A percentile compares a stretch with the other conserved stretches of the same genome.
Evolutionary conservation across 2,888 invertebrate species (phyloP).

Genomic region (Meandrusa payeni): DNA sequence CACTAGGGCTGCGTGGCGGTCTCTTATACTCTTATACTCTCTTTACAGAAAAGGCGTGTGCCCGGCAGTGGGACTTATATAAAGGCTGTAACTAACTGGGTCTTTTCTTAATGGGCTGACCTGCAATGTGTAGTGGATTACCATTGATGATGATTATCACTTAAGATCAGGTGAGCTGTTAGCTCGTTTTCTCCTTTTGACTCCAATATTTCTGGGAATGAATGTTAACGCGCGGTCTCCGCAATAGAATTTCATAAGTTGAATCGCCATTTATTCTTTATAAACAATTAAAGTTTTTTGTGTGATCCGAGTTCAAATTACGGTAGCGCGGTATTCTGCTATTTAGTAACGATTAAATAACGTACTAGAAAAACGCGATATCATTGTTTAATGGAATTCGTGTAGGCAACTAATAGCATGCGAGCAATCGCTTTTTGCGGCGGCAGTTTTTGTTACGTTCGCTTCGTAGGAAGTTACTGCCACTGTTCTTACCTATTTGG

Average conservation of each 20-base stretch:
- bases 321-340: neutral
- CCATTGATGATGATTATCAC: too few species aligned
- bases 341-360: conserved; percentile 15
- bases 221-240: neutral
- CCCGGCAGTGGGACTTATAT: too few species aligned
- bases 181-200: too few species aligned
- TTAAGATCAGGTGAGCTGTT: too few species aligned
- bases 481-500: neutral
- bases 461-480: conserved; percentile 2
- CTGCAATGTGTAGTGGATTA: too few species aligned
- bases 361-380: conserved; percentile 8
- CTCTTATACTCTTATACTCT: too few species aligned
- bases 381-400: conserved; percentile 21
- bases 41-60: too few species aligned
- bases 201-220: too few species aligned
- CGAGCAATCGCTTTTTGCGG: conserved; percentile 11
- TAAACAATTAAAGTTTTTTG: conserved; percentile 10
- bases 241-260: neutral
- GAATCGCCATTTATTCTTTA: neutral
- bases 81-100: too few species aligned
- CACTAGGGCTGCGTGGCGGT: too few species aligned
- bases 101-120: too few species aligned
- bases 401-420: conserved; percentile 9
- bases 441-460: conserved; percentile 5
- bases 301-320: neutral